phyloP scores from a whole-genome alignment of 2,113 vertebrate species.

The Puntigrus tetrazona region DNA sequence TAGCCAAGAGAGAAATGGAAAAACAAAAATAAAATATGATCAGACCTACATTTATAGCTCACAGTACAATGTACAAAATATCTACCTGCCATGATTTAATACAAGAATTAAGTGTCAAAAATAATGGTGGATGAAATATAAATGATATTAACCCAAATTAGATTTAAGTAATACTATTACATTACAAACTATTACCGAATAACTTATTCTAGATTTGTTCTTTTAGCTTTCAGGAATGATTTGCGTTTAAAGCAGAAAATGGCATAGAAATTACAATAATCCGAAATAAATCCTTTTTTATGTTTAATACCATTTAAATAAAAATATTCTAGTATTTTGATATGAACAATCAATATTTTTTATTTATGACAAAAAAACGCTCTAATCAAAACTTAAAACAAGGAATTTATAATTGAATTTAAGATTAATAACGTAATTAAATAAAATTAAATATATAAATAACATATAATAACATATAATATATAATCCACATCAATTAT shows the following conservation, averaged over 20 bases:
- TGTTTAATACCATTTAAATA: neutral
- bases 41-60: neutral
- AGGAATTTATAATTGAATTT: neutral
- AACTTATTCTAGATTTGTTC: no score
- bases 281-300: neutral
- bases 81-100: neutral
- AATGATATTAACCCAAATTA: neutral
- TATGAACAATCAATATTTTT: neutral
- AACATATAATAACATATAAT: no score
- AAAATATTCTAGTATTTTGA: neutral
- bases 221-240: neutral
- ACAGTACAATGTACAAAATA: neutral
- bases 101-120: neutral
- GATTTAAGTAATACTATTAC: neutral
- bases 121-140: neutral
- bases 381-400: neutral
- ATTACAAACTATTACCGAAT: neutral
- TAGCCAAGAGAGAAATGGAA: neutral
- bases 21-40: neutral
- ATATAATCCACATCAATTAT: no score
- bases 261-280: neutral
- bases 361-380: neutral
- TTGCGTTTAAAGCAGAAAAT: neutral
- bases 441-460: no score
- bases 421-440: no score